Evolutionary conservation across 2,113 vertebrate genomes (phyloP).

Genomic region (Vireo altiloquus): DNA sequence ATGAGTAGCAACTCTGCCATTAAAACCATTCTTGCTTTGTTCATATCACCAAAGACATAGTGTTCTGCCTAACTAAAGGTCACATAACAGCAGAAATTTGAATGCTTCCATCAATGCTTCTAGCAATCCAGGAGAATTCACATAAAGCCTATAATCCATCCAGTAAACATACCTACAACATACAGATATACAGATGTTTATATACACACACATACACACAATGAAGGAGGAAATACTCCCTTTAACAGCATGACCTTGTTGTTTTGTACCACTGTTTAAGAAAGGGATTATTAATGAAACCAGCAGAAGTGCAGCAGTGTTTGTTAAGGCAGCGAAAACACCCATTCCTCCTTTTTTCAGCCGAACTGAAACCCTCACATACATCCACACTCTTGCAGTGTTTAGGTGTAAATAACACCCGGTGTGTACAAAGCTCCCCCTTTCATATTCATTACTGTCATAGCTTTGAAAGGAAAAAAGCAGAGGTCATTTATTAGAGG

Average conservation of each 20-base stretch:
- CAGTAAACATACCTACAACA: not conserved
- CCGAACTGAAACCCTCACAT: not conserved
- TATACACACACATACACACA: not conserved
- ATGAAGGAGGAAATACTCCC: constrained; percentile 6
- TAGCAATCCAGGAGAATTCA: not conserved
- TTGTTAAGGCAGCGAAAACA: not conserved
- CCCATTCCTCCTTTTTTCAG: not conserved
- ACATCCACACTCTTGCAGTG: constrained; percentile 65
- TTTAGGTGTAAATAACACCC: constrained; percentile 89
- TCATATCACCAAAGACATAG: not conserved
- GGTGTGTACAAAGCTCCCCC: constrained; percentile 81
- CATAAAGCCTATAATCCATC: not conserved
- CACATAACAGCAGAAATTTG: not conserved
- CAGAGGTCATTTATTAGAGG: constrained; percentile 93
- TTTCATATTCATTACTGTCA: constrained; percentile 95
- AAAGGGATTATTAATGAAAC: not conserved
- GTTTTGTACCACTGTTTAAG: not conserved
- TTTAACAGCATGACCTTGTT: not conserved
- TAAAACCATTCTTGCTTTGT: not conserved
- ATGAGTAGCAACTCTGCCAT: not conserved
- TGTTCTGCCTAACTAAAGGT: not conserved
- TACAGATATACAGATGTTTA: not conserved
- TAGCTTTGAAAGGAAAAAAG: constrained; percentile 83
- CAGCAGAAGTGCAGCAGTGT: not conserved
- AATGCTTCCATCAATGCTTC: not conserved